Evolutionary conservation across 2,888 invertebrate species (phyloP), one percentile per base, ranked within the genome.

Genomic region (Cistogaster globosa): DNA sequence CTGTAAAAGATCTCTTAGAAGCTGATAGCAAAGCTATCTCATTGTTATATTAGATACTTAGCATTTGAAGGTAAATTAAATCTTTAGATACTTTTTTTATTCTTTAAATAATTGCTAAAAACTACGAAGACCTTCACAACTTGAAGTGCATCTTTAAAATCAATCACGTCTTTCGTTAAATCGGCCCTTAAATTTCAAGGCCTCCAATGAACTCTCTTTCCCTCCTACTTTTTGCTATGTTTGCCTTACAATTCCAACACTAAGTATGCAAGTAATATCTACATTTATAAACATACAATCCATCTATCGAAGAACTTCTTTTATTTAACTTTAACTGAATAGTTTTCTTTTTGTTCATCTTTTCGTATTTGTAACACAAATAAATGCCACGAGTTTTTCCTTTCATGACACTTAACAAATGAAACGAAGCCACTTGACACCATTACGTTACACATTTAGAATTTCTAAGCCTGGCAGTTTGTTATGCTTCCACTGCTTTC

Each of bases 371-470:
- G 36, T 80, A 51, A 67, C 57, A 82, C 36, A 72, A 72, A 78
- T 83, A 83, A 83, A 83, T 83, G 67, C 60, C 63, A 58, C 36
- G 62, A 74, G 60, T 79, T 78, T 76, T 82, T 76, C 22, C 57
- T 78, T 78, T 83, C 72, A 68, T 78, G 86, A 85, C 83, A 83
- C 72, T 83, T 77, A 78, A 87, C 81, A 87, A 87, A 81, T 83
- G 78, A 83, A 87, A 87, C 75, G 78, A 76, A 82, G 81, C 79
- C 82, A 86, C 86, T 86, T 86, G 86, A 84, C 86, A 87, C 83
- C 81, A 79, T 86, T 83, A 74, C 79, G 79, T 72, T 83, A 48
- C 58, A 79, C 76, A 69, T 62, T 82, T 81, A 62, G 32, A 72
- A 58, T 57, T 63, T 32, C 51, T 62, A 68, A 71, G 51, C 16